Evolutionary conservation across 2,797 vertebrate species (phyloP).

Genomic region (Sphenopsis melanotis): DNA sequence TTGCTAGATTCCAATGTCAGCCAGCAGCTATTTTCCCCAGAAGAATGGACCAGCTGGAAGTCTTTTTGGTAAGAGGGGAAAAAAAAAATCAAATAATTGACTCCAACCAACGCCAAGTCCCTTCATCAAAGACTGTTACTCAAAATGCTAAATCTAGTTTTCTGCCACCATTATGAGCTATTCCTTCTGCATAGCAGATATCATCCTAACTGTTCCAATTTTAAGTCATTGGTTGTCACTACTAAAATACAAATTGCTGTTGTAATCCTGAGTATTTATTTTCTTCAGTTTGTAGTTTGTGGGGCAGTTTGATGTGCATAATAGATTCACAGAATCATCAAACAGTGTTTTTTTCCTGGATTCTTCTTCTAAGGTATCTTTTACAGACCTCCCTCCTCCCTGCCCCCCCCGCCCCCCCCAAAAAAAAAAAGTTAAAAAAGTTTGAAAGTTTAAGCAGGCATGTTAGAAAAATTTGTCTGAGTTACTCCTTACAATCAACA

Average conservation of each 20-base stretch:
- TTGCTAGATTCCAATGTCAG: neutral
- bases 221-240: neutral
- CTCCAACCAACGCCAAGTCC: neutral
- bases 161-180: neutral
- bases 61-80: neutral
- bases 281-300: neutral
- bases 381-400: neutral
- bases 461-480: neutral
- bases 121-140: neutral
- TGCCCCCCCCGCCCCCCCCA: accelerated
- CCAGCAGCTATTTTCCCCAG: neutral
- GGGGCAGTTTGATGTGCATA: neutral
- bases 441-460: neutral
- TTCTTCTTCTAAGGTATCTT: neutral
- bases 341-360: neutral
- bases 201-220: neutral
- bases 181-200: neutral
- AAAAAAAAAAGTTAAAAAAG: neutral
- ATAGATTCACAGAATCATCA: neutral
- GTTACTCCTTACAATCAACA: neutral
- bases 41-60: neutral
- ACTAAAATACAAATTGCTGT: neutral
- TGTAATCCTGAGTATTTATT: neutral
- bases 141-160: neutral
- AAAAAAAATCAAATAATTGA: neutral